phyloP scores from a whole-genome alignment of 2,888 invertebrate species.

The Folsomia candida region DNA sequence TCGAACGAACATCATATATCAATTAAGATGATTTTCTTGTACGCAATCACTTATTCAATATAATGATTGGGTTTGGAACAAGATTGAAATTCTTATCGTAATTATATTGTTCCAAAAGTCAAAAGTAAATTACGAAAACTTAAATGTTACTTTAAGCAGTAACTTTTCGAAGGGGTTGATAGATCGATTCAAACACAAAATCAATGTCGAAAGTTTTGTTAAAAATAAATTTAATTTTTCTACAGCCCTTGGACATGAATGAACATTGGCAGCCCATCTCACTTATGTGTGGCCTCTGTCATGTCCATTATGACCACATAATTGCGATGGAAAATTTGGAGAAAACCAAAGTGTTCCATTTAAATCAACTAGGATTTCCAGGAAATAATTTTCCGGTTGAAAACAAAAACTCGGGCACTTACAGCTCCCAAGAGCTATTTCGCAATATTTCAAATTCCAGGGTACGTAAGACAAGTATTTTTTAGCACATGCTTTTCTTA shows the following conservation, averaged over 20 bases:
- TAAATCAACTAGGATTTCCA: constrained; percentile 24
- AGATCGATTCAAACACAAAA: too few species aligned
- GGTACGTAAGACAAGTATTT: not conserved
- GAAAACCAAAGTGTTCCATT: constrained; percentile 10
- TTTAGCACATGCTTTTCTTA: not conserved
- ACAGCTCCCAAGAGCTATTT: not conserved
- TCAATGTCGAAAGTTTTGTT: not conserved
- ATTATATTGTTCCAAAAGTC: too few species aligned
- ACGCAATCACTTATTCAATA: too few species aligned
- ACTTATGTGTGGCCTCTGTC: constrained; percentile 43
- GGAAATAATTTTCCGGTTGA: constrained; percentile 5
- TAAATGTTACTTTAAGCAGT: too few species aligned
- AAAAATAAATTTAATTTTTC: not conserved
- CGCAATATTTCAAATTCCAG: constrained; percentile 14
- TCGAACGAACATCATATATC: not conserved
- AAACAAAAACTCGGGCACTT: not conserved
- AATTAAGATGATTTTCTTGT: not conserved
- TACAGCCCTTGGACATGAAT: constrained; percentile 42
- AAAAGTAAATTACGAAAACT: too few species aligned
- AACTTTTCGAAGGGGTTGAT: too few species aligned
- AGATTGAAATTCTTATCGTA: too few species aligned
- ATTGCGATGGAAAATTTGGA: constrained; percentile 40
- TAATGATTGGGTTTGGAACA: too few species aligned
- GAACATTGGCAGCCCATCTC: constrained; percentile 49
- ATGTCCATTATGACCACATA: constrained; percentile 37